Base-by-base conservation (phyloP, 1,140 invertebrate species). In the Caerostris extrusa region DNA sequence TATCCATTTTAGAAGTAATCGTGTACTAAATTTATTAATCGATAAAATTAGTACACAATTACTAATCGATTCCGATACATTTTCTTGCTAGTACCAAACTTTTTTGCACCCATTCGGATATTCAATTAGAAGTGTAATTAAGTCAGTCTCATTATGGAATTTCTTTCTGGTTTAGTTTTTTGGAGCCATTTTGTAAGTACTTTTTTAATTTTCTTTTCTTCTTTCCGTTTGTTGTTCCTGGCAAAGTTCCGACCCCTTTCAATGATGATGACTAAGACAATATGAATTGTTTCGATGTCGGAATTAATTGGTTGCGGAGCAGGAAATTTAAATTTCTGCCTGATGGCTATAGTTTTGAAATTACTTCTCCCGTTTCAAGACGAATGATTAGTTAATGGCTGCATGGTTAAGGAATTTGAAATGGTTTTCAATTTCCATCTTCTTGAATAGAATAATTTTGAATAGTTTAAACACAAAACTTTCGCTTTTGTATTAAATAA, bases 141-240 rank as follows among this genome's bases (percentile, higher is more conserved):
- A n/a, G n/a, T n/a, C n/a, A n/a, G n/a, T n/a, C n/a, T n/a, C 91
- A 93, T 93, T 93, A 93, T 77, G 64, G 91, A 87, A 87, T 58
- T 87, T 55, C 56, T 86, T 93, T 67, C 34, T 6, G 34, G 81
- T 61, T 19, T 67, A 19, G 82, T 89, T 67, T n/a, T 56, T 10
- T 7, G 7, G 17, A 64, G 12, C 8, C 19, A 19, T 89, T 89
- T 89, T 64, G 50, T 34, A 34, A n/a, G n/a, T n/a, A n/a, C n/a
- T 34, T 34, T 67, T 67, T 12, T 85, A 57, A n/a, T 90, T 12
- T 50, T 71, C 55, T 85, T 17, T 53, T 34, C n/a, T n/a, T 34
- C 57, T 17, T 71, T 57, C 71, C 17, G 8, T 71, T 69, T 71
- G 57, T 12, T 19, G 53, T 71, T 90, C 53, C 69, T 34, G 10